Conservation (phyloP, 1,140 invertebrate genomes). For the Drosophila busckii region DNA sequence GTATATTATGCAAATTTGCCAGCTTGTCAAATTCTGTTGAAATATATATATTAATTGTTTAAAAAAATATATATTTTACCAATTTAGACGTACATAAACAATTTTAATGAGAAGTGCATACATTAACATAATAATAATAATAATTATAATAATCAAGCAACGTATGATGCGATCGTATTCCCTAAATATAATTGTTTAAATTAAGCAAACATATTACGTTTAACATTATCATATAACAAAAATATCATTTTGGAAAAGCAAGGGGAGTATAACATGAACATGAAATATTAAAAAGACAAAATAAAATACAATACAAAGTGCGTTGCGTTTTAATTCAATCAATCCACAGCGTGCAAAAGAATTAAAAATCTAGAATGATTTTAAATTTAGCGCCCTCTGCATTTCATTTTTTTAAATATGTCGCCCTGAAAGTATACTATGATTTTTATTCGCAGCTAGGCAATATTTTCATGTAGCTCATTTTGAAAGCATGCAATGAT, state of each 20-base stretch:
- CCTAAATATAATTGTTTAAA: constrained; percentile 42
- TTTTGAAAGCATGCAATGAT: no score
- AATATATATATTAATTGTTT: constrained; percentile 59
- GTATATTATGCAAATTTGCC: constrained; percentile 66
- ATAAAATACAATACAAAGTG: constrained; percentile 23
- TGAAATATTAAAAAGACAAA: constrained; percentile 49
- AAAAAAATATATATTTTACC: constrained; percentile 55
- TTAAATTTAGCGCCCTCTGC: no score
- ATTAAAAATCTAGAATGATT: no score
- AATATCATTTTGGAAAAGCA: constrained; percentile 52
- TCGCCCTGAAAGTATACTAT: no score
- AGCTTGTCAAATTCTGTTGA: constrained; percentile 69
- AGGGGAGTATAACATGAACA: constrained; percentile 43
- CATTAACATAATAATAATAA: constrained; percentile 26
- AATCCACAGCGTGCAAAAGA: no score
- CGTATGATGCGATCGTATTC: constrained; percentile 41
- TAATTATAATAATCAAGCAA: constrained; percentile 47
- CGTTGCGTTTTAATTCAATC: neutral
- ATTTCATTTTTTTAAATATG: no score
- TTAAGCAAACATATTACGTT: constrained; percentile 52
- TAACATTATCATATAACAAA: constrained; percentile 49
- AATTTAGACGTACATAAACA: constrained; percentile 49
- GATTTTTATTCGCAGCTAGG: no score
- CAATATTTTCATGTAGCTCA: no score
- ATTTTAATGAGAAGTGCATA: constrained; percentile 53